Base-by-base conservation (phyloP, 2,888 invertebrate species). In the Zootermopsis nevadensis region DNA sequence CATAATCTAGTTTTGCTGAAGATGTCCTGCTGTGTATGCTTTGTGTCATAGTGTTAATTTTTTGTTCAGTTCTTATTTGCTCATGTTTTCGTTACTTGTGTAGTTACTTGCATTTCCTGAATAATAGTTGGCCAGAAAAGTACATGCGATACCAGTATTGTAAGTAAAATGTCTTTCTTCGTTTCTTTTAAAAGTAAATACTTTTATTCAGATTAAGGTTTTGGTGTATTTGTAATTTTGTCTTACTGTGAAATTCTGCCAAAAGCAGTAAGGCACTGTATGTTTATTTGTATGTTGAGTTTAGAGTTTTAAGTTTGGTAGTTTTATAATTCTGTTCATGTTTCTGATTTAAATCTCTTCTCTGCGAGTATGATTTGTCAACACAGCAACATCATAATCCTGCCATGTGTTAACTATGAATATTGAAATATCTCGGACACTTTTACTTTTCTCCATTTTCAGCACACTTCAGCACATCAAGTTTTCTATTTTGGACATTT, bases 91-190 rank as follows among this genome's bases (percentile, higher is more conserved):
- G n/a, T 60, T 27, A n/a, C n/a, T 15, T 60, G 60, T 60, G 60
- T 60, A 60, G 60, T 60, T 60, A 60, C 12, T 12, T 60, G 60
- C n/a, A 60, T 60, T 60, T 27, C 60, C 27, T 60, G n/a, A 60
- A 2, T 60, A 60, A 60, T 12, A 60, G n/a, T 60, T 27, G 12
- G n/a, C 60, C 7, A 27, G 60, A 60, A 60, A 60, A 60, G 60
- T 60, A 8, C 60, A 60, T n/a, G n/a, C 10, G 60, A 60, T 10
- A 60, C 6, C 60, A 60, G 6, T 27, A 2, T 27, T 60, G 60
- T 60, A 60, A 60, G 60, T 60, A 60, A 60, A 60, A 60, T 48
- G 48, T 60, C 48, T 60, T 60, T 60, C n/a, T n/a, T 10, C n/a
- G n/a, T n/a, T 6, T 1, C 48, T 48, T 60, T 60, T 60, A n/a